Evolutionary conservation across 2,113 vertebrate genomes (phyloP).

Genomic region (Jacana jacana): DNA sequence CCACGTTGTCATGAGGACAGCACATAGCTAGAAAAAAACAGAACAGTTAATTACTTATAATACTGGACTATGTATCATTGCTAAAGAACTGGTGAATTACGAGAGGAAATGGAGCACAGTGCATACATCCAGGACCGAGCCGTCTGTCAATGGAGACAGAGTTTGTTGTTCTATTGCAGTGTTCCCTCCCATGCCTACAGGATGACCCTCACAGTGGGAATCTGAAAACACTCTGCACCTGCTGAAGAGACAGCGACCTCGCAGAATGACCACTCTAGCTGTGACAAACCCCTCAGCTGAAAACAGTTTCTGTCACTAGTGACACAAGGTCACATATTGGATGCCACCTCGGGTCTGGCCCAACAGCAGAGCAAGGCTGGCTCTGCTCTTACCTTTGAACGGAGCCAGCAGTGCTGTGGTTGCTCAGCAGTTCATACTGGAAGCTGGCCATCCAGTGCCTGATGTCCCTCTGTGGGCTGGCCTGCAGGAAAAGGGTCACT

Average conservation of each 20-base stretch:
- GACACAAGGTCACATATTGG: background rate
- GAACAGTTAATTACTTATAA: background rate
- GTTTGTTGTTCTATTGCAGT: background rate
- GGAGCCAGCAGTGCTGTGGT: background rate
- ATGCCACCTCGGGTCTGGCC: background rate
- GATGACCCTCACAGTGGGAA: background rate
- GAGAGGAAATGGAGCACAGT: background rate
- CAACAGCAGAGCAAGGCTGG: accelerated
- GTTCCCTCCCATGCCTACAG: background rate
- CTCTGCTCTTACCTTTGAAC: slow-evolving; percentile 56
- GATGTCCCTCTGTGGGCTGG: slow-evolving; percentile 70
- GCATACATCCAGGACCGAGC: background rate
- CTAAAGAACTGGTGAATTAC: background rate
- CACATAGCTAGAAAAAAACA: slow-evolving; percentile 70
- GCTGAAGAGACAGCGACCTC: accelerated
- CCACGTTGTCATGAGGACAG: slow-evolving; percentile 76
- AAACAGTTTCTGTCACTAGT: background rate
- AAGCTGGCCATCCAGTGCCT: slow-evolving; percentile 72
- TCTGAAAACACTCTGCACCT: background rate
- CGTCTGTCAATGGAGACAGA: background rate
- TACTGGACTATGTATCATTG: background rate
- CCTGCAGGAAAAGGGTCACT: slow-evolving; percentile 80
- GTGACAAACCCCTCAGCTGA: background rate
- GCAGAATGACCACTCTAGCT: background rate
- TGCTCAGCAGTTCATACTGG: slow-evolving; percentile 78